phyloP scores from a whole-genome alignment of 2,888 invertebrate species.

The Parapristionchus giblindavisi region DNA sequence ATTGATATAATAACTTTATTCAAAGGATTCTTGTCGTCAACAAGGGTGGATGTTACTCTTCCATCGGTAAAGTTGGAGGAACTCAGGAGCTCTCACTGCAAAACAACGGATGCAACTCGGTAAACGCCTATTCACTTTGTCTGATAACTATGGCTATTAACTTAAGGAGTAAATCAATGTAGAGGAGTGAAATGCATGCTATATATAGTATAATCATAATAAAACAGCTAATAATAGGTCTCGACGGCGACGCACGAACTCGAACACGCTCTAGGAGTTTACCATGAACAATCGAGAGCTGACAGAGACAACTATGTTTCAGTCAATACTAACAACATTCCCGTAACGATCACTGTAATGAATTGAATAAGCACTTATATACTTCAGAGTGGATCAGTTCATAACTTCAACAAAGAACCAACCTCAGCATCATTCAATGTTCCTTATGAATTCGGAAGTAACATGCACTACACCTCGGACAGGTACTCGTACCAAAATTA shows the following conservation, averaged over 20 bases:
- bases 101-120: slow-evolving; percentile 25
- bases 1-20: not conserved
- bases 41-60: slow-evolving; percentile 26
- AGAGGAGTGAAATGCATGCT: not conserved
- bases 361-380: not conserved
- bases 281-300: slow-evolving; percentile 21
- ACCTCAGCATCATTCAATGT: not conserved
- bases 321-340: slow-evolving; percentile 13
- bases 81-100: slow-evolving; percentile 17
- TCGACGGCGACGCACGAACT: slow-evolving; percentile 27
- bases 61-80: slow-evolving; percentile 3
- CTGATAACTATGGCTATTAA: not conserved
- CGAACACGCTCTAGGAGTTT: slow-evolving; percentile 26
- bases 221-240: not conserved
- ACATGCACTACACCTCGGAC: slow-evolving; percentile 30
- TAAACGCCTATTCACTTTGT: not conserved
- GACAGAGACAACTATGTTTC: slow-evolving; percentile 22
- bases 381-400: not conserved
- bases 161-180: not conserved
- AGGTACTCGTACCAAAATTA: not conserved
- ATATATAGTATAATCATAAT: too few species aligned
- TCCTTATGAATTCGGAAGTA: slow-evolving; percentile 21
- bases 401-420: slow-evolving; percentile 21
- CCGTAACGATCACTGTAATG: not conserved
- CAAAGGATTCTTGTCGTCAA: slow-evolving; percentile 27